phyloP scores from a whole-genome alignment of 2,888 invertebrate genomes.

The Actias luna region DNA sequence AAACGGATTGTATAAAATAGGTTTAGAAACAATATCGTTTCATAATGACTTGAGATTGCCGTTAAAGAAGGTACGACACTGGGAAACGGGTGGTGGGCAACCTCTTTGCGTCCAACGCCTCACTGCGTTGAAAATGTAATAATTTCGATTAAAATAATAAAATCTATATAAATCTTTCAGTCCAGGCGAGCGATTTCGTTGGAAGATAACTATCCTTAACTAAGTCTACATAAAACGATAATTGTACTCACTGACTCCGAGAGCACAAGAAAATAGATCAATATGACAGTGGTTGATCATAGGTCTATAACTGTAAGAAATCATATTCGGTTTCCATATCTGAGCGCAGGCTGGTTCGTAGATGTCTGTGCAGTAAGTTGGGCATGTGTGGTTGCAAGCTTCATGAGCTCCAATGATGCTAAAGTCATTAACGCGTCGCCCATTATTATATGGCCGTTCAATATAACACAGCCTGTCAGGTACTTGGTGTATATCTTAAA shows the following conservation, averaged over 20 bases:
- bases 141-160: too few relatives aligned
- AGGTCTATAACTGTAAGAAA: conserved; percentile 30
- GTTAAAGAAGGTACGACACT: too few relatives aligned
- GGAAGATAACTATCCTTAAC: too few relatives aligned
- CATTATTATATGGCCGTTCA: conserved; percentile 14
- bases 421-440: conserved; percentile 53
- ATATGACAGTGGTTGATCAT: conserved; percentile 74
- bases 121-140: too few relatives aligned
- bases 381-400: conserved; percentile 68
- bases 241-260: conserved; percentile 61
- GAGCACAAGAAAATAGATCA: conserved; percentile 64
- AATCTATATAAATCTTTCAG: too few relatives aligned
- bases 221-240: neutral
- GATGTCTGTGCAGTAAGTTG: conserved; percentile 60
- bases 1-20: too few relatives aligned
- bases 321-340: conserved; percentile 45
- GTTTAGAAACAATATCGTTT: too few relatives aligned
- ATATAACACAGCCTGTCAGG: conserved; percentile 40
- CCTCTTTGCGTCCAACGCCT: too few relatives aligned
- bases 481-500: conserved; percentile 47
- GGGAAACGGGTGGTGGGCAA: too few relatives aligned
- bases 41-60: too few relatives aligned
- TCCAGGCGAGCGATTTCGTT: neutral
- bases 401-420: conserved; percentile 61
- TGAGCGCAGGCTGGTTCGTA: conserved; percentile 66